phyloP scores from a whole-genome alignment of 2,113 vertebrate species.

The Tenrec ecaudatus region DNA sequence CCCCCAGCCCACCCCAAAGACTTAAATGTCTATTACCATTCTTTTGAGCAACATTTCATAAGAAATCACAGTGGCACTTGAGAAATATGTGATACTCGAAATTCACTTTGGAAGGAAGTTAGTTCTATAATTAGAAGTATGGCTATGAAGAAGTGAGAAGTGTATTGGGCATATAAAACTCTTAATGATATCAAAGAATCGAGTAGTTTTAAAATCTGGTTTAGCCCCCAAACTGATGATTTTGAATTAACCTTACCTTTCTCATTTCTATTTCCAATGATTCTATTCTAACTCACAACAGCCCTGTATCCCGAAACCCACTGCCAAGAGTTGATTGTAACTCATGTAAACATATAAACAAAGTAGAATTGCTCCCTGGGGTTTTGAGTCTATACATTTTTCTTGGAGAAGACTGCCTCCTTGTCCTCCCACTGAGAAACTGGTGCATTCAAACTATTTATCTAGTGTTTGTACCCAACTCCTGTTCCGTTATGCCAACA shows the following conservation, averaged over 20 bases:
- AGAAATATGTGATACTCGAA: background rate
- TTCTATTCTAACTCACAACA: background rate
- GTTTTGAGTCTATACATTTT: background rate
- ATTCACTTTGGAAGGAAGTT: background rate
- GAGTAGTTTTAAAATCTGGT: background rate
- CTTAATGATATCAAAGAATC: background rate
- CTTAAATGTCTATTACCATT: background rate
- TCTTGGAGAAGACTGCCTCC: no score
- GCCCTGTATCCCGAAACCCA: no score
- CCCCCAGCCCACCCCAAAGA: no score
- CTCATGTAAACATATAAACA: no score
- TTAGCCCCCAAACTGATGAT: background rate
- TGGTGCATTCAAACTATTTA: background rate
- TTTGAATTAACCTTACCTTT: background rate
- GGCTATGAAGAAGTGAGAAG: background rate
- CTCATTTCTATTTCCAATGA: background rate
- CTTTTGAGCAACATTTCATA: background rate
- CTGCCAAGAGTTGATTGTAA: no score
- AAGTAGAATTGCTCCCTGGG: background rate
- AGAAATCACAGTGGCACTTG: background rate
- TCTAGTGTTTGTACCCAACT: background rate
- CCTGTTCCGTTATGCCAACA: no score
- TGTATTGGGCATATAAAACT: background rate
- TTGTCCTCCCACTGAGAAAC: background rate
- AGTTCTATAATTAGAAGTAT: background rate